Base-by-base conservation (phyloP, 1,140 invertebrate genomes). In the Dryas iulia region DNA sequence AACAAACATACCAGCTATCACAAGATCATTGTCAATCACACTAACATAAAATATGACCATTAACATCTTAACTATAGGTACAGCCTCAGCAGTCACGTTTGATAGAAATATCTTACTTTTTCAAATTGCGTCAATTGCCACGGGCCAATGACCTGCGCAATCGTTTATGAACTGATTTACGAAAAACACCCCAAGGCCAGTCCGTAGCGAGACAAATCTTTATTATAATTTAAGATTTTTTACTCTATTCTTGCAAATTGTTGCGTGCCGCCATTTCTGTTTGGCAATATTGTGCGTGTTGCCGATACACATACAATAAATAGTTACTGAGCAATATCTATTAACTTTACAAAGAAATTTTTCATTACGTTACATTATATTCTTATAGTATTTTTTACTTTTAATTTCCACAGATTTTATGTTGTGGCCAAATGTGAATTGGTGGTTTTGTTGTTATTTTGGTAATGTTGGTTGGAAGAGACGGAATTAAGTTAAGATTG, bases 131-230 rank as follows among this genome's bases (percentile, higher is more conserved):
- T 21, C 14, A 47, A 47, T 47, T 31, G 77, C 75, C 74, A 69
- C 79, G 77, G 81, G 82, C 76, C 81, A 73, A 68, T 72, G 81
- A 82, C 81, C 71, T 72, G 79, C 80, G 82, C 69, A 66, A 84
- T 81, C 72, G 52, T 61, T 66, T 70, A 77, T 78, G 73, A 77
- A 82, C 74, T 72, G 61, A 71, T 84, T 85, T 82, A 82, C 83
- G 85, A 87, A 89, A 89, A 87, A 71, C 74, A 18, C 69, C 52
- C 47, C 85, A 89, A 89, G 85, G 87, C 78, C 80, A 65, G 68
- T 76, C 74, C 76, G 79, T 69, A 74, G 76, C 85, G 87, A 80
- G 79, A 85, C 87, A 82, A 89, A 87, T 89, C 79, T 86, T 83
- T 83, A 81, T 82, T 77, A 86, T 87, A 84, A 83, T 80, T 81